phyloP scores from a whole-genome alignment of 2,888 invertebrate genomes.

The Eurytoma californica region DNA sequence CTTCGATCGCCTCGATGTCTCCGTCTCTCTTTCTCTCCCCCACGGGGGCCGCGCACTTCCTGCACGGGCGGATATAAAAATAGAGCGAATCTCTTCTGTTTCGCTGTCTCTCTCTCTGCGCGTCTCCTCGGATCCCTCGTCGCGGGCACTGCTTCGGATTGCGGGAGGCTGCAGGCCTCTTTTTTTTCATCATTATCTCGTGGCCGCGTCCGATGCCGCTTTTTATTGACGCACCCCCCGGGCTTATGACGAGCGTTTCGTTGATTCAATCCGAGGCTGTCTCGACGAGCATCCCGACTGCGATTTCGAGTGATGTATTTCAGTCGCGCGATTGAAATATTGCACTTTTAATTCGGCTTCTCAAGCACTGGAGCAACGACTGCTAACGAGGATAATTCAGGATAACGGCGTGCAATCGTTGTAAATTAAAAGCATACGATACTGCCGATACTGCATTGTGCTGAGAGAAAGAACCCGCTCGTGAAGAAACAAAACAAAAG shows the following conservation, averaged over 20 bases:
- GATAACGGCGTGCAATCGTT: too few relatives aligned
- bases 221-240: neutral
- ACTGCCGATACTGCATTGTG: too few relatives aligned
- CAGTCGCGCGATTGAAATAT: too few relatives aligned
- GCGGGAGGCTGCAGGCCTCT: neutral
- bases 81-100: constrained; percentile 57
- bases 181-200: neutral
- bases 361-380: too few relatives aligned
- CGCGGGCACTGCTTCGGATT: neutral
- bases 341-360: too few relatives aligned
- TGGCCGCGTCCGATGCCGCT: neutral
- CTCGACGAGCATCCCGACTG: neutral
- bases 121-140: neutral
- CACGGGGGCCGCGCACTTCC: constrained; percentile 51
- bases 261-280: constrained; percentile 30
- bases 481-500: neutral
- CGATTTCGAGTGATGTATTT: neutral
- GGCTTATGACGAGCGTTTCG: constrained; percentile 22
- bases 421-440: too few relatives aligned
- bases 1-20: too few relatives aligned
- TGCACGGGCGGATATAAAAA: constrained; percentile 56
- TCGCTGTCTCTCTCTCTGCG: constrained; percentile 37
- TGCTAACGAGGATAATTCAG: too few relatives aligned
- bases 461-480: too few relatives aligned
- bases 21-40: constrained; percentile 48